Evolutionary conservation across 2,888 invertebrate genomes (phyloP).

Genomic region (Tyria jacobaeae): DNA sequence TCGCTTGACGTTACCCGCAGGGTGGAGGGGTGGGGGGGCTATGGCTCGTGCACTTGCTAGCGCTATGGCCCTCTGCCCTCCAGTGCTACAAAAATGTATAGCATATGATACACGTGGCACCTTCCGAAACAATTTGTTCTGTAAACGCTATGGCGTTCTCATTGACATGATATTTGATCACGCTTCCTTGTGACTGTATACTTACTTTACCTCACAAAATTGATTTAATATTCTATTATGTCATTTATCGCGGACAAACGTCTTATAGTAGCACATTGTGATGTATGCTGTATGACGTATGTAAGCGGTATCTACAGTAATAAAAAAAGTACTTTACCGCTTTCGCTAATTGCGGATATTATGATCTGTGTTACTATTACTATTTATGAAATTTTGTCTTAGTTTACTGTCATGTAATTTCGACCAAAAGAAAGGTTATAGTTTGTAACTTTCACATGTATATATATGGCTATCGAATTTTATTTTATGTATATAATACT

Average conservation of each 20-base stretch:
- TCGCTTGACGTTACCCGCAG: constrained; percentile 30
- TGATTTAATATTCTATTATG: constrained; percentile 39
- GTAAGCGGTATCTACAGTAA: constrained; percentile 34
- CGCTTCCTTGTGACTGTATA: constrained; percentile 45
- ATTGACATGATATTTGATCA: constrained; percentile 25
- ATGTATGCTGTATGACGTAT: constrained; percentile 32
- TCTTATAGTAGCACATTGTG: constrained; percentile 36
- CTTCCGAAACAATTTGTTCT: constrained; percentile 9
- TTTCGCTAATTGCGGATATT: constrained; percentile 25
- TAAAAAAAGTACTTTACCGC: constrained; percentile 22
- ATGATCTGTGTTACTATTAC: constrained; percentile 50
- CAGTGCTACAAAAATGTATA: background rate
- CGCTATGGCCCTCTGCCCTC: too few species aligned
- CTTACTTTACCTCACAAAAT: constrained; percentile 40
- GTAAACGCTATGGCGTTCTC: constrained; percentile 22
- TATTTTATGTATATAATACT: constrained; percentile 59
- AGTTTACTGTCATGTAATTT: constrained; percentile 40
- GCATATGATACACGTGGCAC: constrained; percentile 18
- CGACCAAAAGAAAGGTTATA: constrained; percentile 46
- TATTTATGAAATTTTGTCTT: constrained; percentile 36
- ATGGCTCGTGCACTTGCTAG: constrained; percentile 16
- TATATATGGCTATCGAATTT: constrained; percentile 46
- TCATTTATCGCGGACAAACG: constrained; percentile 20
- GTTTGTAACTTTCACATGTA: constrained; percentile 57
- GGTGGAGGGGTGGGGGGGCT: background rate